Conservation (phyloP, 1,140 invertebrate species). For the Aphelinus certus region DNA sequence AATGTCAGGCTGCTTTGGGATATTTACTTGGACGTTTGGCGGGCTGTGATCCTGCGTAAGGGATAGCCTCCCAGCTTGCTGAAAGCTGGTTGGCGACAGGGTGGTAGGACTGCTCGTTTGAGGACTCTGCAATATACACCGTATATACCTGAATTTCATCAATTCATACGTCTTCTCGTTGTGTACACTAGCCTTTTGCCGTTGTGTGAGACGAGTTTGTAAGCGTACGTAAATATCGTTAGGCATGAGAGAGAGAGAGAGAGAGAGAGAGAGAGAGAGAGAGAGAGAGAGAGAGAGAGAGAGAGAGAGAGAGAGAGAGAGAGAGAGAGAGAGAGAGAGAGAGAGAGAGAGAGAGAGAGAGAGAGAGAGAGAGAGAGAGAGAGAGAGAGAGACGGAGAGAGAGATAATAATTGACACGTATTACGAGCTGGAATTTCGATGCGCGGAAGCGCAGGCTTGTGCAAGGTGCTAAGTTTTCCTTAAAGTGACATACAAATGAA, state of each 20-base stretch:
- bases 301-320: no score
- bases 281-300: no score
- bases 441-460: slow-evolving; percentile 30
- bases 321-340: background rate
- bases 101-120: slow-evolving; percentile 76
- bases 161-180: no score
- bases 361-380: no score
- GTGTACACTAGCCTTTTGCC: no score
- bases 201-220: no score
- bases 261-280: no score
- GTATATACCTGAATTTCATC: slow-evolving; percentile 27
- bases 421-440: slow-evolving; percentile 6
- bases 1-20: slow-evolving; percentile 36
- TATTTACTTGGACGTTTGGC: slow-evolving; percentile 65
- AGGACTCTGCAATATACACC: slow-evolving; percentile 71
- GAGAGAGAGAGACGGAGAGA: no score
- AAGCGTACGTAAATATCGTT: no score
- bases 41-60: slow-evolving; percentile 66
- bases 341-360: no score
- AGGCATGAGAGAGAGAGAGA: no score
- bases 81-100: slow-evolving; percentile 76
- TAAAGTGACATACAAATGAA: slow-evolving; percentile 12
- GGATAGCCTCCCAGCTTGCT: slow-evolving; percentile 67
- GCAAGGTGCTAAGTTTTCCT: slow-evolving; percentile 32
- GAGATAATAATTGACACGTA: slow-evolving; percentile 9